phyloP scores from a whole-genome alignment of 2,113 vertebrate species.

The Hydrochoerus hydrochaeris region DNA sequence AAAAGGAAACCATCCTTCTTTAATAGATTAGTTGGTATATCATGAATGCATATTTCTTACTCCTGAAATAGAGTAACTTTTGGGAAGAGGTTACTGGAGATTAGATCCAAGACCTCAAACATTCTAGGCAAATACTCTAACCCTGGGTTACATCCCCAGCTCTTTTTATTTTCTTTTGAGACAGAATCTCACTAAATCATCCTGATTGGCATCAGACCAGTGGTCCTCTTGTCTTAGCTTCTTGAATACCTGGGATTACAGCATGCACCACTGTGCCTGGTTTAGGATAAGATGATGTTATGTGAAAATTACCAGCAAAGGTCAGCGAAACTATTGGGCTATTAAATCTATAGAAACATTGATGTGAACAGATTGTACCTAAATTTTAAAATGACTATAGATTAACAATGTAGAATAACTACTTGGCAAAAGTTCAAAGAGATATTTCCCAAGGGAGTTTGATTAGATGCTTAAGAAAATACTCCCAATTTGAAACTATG shows the following conservation, averaged over 20 bases:
- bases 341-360: not conserved
- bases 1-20: not conserved
- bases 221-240: not conserved
- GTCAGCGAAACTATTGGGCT: not conserved
- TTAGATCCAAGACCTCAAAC: not conserved
- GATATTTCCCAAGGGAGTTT: not conserved
- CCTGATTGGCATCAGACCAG: not conserved
- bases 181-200: not conserved
- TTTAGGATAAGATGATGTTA: not conserved
- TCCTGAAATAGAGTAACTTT: not conserved
- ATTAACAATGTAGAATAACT: not conserved
- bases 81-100: not conserved
- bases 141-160: not conserved
- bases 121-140: not conserved
- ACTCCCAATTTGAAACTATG: not conserved
- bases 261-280: not conserved
- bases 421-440: slow-evolving; percentile 4
- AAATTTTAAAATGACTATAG: not conserved
- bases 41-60: not conserved
- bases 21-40: not conserved
- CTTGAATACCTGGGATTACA: not conserved
- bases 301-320: not conserved
- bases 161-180: not conserved
- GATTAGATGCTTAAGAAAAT: slow-evolving; percentile 44
- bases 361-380: not conserved